A percentile compares a stretch with the other conserved stretches of the same genome.
Conservation (phyloP, 2,113 vertebrate species). For the Spermophilus dauricus region DNA sequence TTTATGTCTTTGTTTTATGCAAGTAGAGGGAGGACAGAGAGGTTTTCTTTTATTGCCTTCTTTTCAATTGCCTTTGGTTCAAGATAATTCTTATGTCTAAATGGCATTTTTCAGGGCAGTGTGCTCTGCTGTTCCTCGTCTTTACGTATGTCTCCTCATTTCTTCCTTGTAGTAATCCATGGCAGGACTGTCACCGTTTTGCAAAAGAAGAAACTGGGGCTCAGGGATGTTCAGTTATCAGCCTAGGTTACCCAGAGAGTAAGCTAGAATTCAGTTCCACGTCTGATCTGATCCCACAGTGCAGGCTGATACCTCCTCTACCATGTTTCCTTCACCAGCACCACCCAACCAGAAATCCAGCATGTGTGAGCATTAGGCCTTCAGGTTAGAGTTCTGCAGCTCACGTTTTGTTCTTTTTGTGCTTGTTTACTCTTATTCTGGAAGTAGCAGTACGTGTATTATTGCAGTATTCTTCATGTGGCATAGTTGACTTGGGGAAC, state of each 20-base stretch:
- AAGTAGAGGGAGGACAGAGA: not conserved
- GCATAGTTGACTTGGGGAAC: not conserved
- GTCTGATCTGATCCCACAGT: not conserved
- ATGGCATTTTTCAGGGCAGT: not conserved
- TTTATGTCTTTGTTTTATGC: not conserved
- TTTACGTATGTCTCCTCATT: not conserved
- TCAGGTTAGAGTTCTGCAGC: accelerated
- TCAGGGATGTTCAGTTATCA: not conserved
- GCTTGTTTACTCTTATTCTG: not conserved
- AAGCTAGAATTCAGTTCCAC: not conserved
- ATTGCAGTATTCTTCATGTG: not conserved
- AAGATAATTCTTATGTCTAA: not conserved
- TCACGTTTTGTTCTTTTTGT: not conserved
- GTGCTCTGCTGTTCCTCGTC: not conserved
- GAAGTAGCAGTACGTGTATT: not conserved
- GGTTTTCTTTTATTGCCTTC: not conserved
- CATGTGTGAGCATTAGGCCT: not conserved
- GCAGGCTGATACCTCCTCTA: not conserved
- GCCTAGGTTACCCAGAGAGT: not conserved
- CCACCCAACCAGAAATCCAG: not conserved
- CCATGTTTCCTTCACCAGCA: not conserved
- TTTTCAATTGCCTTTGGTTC: not conserved
- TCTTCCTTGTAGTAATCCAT: not conserved
- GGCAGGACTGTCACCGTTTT: not conserved
- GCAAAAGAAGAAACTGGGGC: not conserved